A percentile compares a stretch with the other conserved stretches of the same genome.
These are phyloP conservation scores for Telmatherina bonti DNA, from an alignment of 2,797 vertebrate species.

Conservation along the genomic window DNA sequence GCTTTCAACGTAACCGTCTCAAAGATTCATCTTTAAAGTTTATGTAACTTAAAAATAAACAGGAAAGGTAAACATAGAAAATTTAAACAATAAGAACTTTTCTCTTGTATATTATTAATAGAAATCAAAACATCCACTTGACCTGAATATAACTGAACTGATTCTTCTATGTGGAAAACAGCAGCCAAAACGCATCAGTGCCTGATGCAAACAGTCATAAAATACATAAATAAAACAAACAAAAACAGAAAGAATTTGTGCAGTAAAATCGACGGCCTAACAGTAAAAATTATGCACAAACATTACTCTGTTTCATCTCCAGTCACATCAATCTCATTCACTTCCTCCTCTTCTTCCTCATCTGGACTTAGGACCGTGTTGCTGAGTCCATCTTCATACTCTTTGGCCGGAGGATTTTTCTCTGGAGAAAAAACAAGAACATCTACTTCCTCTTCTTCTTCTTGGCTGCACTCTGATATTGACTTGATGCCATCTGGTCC, in stretches of 20 bases:
- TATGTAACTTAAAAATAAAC: conserved; percentile 24
- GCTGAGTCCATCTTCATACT: neutral
- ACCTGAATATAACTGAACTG: conserved; percentile 24
- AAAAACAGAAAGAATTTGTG: neutral
- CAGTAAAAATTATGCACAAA: conserved; percentile 16
- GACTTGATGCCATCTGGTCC: neutral
- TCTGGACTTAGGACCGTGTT: conserved; percentile 27
- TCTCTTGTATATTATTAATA: neutral
- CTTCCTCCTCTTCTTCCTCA: conserved; percentile 61
- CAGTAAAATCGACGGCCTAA: conserved; percentile 8
- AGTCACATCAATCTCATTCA: conserved; percentile 75
- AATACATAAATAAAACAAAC: conserved; percentile 21
- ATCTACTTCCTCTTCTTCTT: conserved; percentile 73
- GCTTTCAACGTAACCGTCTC: conserved; percentile 13
- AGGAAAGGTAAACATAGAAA: neutral
- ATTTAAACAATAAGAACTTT: conserved; percentile 18
- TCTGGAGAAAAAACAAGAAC: conserved; percentile 64
- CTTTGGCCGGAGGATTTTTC: neutral
- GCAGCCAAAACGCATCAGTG: neutral
- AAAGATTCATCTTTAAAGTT: conserved; percentile 5
- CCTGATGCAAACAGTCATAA: neutral
- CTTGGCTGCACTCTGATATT: conserved; percentile 8
- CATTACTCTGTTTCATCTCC: conserved; percentile 66
- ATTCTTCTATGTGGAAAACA: no score
- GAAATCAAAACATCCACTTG: conserved; percentile 18